Conservation (phyloP, 2,888 invertebrate species). For the Diabrotica balteata region DNA sequence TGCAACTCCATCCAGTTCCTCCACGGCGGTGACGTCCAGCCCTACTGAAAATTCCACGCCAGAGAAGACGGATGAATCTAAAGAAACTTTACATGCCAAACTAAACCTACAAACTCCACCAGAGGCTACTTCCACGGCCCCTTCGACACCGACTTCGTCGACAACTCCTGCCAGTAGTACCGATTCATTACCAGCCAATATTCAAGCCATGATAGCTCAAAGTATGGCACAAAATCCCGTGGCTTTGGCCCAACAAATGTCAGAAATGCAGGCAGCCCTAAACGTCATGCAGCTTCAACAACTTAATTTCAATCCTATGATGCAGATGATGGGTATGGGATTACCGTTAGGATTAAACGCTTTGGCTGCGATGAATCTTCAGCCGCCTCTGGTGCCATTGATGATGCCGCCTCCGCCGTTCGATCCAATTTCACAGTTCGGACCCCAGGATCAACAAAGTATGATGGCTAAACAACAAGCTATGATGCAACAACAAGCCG, state of each 20-base stretch:
- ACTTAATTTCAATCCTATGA: constrained; percentile 88
- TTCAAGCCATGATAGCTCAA: constrained; percentile 61
- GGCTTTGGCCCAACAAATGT: constrained; percentile 77
- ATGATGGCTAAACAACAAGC: constrained; percentile 78
- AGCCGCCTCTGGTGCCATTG: constrained; percentile 88
- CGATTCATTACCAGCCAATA: constrained; percentile 62
- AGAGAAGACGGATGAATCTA: constrained; percentile 62
- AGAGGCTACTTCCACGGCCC: constrained; percentile 66
- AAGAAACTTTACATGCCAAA: constrained; percentile 60
- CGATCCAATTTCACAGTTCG: constrained; percentile 71
- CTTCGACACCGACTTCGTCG: constrained; percentile 68
- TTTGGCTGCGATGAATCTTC: constrained; percentile 92
- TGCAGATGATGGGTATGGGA: constrained; percentile 87
- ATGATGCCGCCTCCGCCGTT: constrained; percentile 87
- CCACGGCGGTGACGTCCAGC: constrained; percentile 56
- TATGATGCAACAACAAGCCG: constrained; percentile 74
- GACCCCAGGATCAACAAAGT: constrained; percentile 62
- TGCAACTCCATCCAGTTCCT: constrained; percentile 57
- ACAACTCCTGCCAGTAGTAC: constrained; percentile 69
- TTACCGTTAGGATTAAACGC: constrained; percentile 82
- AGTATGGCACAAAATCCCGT: constrained; percentile 60
- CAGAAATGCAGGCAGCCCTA: constrained; percentile 84
- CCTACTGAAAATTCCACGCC: constrained; percentile 65
- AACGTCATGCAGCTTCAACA: constrained; percentile 86
- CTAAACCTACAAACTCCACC: constrained; percentile 58